Evolutionary conservation across 2,797 vertebrate species (phyloP).

Genomic region (Pygocentrus nattereri): DNA sequence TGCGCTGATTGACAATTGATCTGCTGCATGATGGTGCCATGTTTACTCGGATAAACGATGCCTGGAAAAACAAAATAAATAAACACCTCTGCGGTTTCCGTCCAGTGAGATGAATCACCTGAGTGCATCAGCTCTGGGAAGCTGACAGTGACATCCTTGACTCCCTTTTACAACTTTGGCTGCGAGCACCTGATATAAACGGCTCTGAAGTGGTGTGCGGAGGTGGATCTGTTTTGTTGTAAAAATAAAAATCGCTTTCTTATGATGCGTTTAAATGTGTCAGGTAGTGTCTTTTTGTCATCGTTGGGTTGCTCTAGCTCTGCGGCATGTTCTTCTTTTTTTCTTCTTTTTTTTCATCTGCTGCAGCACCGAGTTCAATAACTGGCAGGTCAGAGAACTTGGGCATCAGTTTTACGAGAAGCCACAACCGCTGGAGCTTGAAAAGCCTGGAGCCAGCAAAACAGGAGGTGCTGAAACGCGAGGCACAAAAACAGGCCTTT

Average conservation of each 20-base stretch:
- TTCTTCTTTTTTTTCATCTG: not conserved
- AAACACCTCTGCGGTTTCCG: not conserved
- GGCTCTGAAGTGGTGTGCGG: not conserved
- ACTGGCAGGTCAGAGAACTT: constrained; percentile 48
- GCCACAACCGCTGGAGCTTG: constrained; percentile 46
- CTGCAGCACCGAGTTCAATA: constrained; percentile 56
- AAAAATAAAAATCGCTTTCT: not conserved
- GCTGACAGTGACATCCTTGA: not conserved
- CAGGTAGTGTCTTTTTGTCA: not conserved
- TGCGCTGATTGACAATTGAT: constrained; percentile 21
- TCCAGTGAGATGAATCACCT: not conserved
- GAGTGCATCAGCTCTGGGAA: not conserved
- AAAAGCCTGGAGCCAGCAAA: constrained; percentile 55
- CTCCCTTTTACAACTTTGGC: not conserved
- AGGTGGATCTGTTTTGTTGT: not conserved
- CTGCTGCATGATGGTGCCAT: constrained; percentile 1
- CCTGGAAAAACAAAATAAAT: not conserved
- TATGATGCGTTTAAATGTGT: not conserved
- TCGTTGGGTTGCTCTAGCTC: not conserved
- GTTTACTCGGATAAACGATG: not conserved
- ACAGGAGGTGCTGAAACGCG: constrained; percentile 32
- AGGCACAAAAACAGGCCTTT: constrained; percentile 42
- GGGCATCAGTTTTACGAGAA: constrained; percentile 47
- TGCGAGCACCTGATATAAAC: not conserved
- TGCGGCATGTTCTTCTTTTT: not conserved